phyloP scores from a whole-genome alignment of 2,888 invertebrate genomes.

The Leucozona laternaria region DNA sequence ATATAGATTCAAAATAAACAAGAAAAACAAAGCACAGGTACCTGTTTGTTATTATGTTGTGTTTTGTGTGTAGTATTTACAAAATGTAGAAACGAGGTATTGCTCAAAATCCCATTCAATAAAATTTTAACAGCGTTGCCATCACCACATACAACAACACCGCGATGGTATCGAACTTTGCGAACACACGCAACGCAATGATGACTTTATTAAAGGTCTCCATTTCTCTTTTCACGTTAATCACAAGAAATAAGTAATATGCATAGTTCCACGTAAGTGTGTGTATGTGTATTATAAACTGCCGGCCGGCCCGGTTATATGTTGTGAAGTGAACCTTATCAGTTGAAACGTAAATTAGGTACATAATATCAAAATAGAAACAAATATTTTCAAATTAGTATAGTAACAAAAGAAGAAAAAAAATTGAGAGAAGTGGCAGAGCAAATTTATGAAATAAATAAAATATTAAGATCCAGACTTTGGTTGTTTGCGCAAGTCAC shows the following conservation, averaged over 20 bases:
- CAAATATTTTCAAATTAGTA: constrained; percentile 28
- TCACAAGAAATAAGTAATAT: constrained; percentile 24
- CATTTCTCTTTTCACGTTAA: constrained; percentile 12
- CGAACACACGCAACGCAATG: constrained; percentile 39
- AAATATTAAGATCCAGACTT: neutral
- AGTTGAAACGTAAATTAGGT: constrained; percentile 11
- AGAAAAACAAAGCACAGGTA: constrained; percentile 49
- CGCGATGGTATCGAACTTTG: constrained; percentile 42
- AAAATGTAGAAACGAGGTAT: constrained; percentile 19
- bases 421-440: constrained; percentile 20
- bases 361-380: constrained; percentile 45
- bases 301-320: constrained; percentile 57
- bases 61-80: constrained; percentile 50
- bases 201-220: neutral
- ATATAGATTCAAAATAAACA: neutral
- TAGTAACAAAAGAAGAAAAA: constrained; percentile 30
- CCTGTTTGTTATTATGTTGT: constrained; percentile 57
- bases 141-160: neutral
- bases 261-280: neutral
- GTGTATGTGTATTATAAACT: constrained; percentile 18
- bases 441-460: constrained; percentile 1
- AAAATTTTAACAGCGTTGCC: constrained; percentile 56
- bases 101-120: constrained; percentile 57
- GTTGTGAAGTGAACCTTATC: constrained; percentile 36
- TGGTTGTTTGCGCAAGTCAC: constrained; percentile 17